Conservation (phyloP, 2,113 vertebrate genomes). For the Ardeotis arabs region DNA sequence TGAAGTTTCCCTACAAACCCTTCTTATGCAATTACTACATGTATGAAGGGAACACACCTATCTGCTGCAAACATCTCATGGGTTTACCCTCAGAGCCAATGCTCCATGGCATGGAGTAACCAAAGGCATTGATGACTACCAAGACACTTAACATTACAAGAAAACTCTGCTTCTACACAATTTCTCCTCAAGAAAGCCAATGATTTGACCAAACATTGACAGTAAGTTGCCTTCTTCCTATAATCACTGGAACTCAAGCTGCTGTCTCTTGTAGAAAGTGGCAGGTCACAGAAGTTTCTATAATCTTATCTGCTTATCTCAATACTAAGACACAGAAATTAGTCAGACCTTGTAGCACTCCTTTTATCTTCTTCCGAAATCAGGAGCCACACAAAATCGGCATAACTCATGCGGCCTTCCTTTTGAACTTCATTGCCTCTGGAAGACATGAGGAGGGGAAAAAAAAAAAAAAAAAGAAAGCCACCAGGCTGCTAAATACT, state of each 20-base stretch:
- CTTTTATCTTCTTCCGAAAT: slow-evolving; percentile 99
- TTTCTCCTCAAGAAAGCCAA: not conserved
- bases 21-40: not conserved
- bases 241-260: not conserved
- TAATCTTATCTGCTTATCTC: not conserved
- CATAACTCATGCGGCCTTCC: slow-evolving; percentile 96
- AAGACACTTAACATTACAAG: not conserved
- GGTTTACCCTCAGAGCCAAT: not conserved
- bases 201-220: not conserved
- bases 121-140: not conserved
- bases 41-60: not conserved
- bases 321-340: not conserved
- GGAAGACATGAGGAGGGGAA: slow-evolving; percentile 49
- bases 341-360: slow-evolving; percentile 89
- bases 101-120: not conserved
- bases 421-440: slow-evolving; percentile 92
- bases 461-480: not conserved
- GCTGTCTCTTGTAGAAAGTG: not conserved
- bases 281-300: not conserved
- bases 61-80: not conserved
- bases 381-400: slow-evolving; percentile 97
- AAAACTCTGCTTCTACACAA: not conserved
- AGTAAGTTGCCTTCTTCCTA: not conserved
- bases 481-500: not conserved
- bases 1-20: not conserved